A percentile compares a stretch with the other conserved stretches of the same genome.
Evolutionary conservation across 2,888 invertebrate species (phyloP).

Genomic region (Eupelmus urozonus): DNA sequence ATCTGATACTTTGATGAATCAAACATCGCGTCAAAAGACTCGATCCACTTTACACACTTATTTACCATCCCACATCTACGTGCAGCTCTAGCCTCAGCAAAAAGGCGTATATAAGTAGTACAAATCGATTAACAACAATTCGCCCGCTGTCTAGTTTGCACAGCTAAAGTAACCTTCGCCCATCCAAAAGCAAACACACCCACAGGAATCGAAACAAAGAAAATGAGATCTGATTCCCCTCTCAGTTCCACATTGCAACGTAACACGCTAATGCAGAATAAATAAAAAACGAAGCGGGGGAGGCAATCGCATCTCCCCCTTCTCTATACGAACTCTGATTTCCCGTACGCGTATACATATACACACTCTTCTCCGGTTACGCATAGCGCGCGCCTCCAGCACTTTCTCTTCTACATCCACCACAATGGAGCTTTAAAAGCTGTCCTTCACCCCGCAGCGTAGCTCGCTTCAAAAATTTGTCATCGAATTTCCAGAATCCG

Average conservation of each 20-base stretch:
- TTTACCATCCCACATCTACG: constrained; percentile 19
- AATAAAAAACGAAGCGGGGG: constrained; percentile 41
- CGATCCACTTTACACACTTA: not conserved
- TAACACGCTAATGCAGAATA: constrained; percentile 50
- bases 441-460: not conserved
- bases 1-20: constrained; percentile 45
- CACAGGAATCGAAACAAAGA: not conserved
- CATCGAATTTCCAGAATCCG: constrained; percentile 1
- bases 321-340: constrained; percentile 18
- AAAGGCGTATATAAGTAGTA: not conserved
- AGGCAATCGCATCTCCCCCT: not conserved
- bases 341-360: not conserved
- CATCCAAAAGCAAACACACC: not conserved
- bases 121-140: constrained; percentile 42
- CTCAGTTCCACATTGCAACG: constrained; percentile 46
- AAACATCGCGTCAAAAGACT: not conserved
- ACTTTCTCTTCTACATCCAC: no score
- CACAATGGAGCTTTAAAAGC: constrained; percentile 44
- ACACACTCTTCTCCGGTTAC: constrained; percentile 41
- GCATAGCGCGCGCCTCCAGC: constrained; percentile 10
- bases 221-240: not conserved
- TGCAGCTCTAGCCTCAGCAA: not conserved
- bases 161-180: constrained; percentile 10
- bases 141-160: constrained; percentile 3
- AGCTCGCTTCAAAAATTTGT: constrained; percentile 20